A percentile compares a stretch with the other conserved stretches of the same genome.
Evolutionary conservation across 1,140 invertebrate genomes (phyloP).

Genomic region (Plectrocnemia conspersa): DNA sequence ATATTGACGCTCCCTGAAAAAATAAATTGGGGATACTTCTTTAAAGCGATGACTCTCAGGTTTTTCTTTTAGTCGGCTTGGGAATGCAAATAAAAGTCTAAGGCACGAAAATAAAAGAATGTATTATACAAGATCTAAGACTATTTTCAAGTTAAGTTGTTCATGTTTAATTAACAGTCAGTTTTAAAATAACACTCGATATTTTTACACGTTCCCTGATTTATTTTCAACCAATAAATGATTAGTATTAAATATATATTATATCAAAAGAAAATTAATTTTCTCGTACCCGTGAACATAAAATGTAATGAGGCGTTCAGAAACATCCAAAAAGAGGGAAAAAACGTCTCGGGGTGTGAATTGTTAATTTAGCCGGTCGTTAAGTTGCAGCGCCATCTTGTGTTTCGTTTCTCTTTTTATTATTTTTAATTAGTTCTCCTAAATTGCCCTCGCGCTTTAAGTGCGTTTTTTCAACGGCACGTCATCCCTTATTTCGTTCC

Average conservation of each 20-base stretch:
- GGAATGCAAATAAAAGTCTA: constrained; percentile 19
- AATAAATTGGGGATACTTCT: constrained; percentile 11
- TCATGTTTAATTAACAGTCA: no score
- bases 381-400: constrained; percentile 22
- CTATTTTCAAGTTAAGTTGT: constrained; percentile 16
- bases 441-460: constrained; percentile 20
- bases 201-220: no score
- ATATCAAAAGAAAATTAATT: no score
- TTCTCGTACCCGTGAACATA: no score
- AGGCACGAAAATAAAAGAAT: constrained; percentile 7
- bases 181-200: no score
- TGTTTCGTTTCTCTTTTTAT: constrained; percentile 30
- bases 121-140: background rate
- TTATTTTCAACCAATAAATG: no score
- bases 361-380: constrained; percentile 31
- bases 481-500: constrained; percentile 18
- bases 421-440: constrained; percentile 32
- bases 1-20: background rate
- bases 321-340: constrained; percentile 15
- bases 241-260: no score
- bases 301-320: no score
- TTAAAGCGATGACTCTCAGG: constrained; percentile 15
- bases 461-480: constrained; percentile 10
- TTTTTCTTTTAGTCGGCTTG: constrained; percentile 8
- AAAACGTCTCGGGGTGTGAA: constrained; percentile 22